Evolutionary conservation across 2,888 invertebrate genomes (phyloP).

Genomic region (Tetropium fuscum): DNA sequence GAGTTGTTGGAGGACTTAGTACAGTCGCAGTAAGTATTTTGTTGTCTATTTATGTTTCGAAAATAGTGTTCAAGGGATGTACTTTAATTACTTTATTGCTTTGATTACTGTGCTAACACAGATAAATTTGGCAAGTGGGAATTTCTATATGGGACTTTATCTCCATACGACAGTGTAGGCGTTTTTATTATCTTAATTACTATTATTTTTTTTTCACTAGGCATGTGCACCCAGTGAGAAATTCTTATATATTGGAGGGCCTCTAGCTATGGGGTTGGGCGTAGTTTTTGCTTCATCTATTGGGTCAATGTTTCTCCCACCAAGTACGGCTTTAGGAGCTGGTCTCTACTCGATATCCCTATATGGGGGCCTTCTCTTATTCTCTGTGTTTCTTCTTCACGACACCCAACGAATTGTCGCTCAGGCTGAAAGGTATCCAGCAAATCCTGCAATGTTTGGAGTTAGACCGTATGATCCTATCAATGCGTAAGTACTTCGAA

Average conservation of each 20-base stretch:
- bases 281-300: constrained; percentile 94
- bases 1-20: constrained; percentile 94
- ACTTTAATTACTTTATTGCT: too few species aligned
- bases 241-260: constrained; percentile 95
- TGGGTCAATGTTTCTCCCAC: constrained; percentile 92
- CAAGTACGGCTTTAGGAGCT: constrained; percentile 90
- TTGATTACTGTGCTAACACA: too few species aligned
- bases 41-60: too few species aligned
- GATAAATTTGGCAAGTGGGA: too few species aligned
- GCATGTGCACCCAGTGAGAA: constrained; percentile 97
- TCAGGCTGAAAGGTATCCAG: constrained; percentile 87
- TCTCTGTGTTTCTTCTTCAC: constrained; percentile 92
- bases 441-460: constrained; percentile 66
- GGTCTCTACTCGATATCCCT: constrained; percentile 91
- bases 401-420: constrained; percentile 95
- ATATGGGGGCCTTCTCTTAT: constrained; percentile 95
- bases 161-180: too few species aligned
- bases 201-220: constrained; percentile 40
- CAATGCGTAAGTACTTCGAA: constrained; percentile 86
- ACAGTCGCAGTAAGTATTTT: constrained; percentile 78
- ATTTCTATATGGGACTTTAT: too few species aligned
- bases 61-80: too few species aligned
- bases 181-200: too few species aligned
- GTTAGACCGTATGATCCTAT: constrained; percentile 89
- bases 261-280: constrained; percentile 95